Base-by-base conservation (phyloP, 2,888 invertebrate species). In the Agriotes lineatus region DNA sequence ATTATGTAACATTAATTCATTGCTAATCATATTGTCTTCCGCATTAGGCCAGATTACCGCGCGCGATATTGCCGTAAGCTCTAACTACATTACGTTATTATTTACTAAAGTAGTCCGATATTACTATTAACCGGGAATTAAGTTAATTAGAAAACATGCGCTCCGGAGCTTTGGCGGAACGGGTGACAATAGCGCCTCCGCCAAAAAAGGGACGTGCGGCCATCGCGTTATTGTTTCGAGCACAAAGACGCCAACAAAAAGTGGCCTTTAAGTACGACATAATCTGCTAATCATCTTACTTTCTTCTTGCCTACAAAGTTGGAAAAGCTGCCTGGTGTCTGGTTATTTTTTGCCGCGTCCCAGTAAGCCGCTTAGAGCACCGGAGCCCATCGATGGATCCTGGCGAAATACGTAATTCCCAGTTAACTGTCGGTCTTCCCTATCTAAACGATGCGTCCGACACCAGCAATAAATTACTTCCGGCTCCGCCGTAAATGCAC, bases 1-100 rank as follows among this genome's bases (percentile, higher is more conserved):
- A 65, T 61, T 48, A 65, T 69, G 57, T 69, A 69, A 69, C 69
- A 69, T 69, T 69, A 69, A 69, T 69, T 69, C 65, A 48, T 60
- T 44, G 64, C 61, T 69, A 69, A 69, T 69, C 69, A 69, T 56
- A 69, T 65, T 69, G 69, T 65, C 69, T 64, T 64, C 59, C 35
- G 57, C 30, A 65, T 54, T 65, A 65, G 39, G 42, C 60, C 44
- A 65, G 69, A 64, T 69, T 69, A 69, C 59, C 45, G 22, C 45
- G 48, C 20, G 42, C 37, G 30, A 39, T 58, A 57, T 58, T 57
- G 39, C 25, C 58, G 50, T 42, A 65, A 58, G 65, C 58, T 58
- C 25, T 65, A 65, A 65, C 50, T 58, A 52, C 12, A 48, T 65
- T 58, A 65, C 12, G 39, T 37, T 50, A 58, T 50, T 58, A 50